phyloP scores from a whole-genome alignment of 1,140 invertebrate genomes.

The Argopecten irradians region DNA sequence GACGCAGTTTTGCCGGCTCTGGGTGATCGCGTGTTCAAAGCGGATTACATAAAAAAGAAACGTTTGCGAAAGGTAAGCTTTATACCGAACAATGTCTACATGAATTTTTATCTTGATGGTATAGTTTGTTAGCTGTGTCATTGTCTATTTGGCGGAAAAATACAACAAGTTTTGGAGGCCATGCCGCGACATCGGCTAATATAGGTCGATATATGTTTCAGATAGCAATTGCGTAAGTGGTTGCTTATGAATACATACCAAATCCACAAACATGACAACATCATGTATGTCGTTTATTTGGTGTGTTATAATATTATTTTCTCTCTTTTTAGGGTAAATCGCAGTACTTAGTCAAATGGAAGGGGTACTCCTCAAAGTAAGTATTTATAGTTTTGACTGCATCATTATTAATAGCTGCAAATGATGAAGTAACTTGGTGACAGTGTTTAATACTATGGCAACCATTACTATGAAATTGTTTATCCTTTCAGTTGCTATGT shows the following conservation, averaged over 20 bases:
- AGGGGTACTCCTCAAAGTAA: slow-evolving; percentile 65
- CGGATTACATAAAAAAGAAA: slow-evolving; percentile 61
- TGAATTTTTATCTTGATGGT: slow-evolving; percentile 27
- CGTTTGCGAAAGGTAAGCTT: slow-evolving; percentile 55
- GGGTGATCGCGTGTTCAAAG: slow-evolving; percentile 58
- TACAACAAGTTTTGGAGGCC: background rate
- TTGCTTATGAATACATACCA: background rate
- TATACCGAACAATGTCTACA: background rate
- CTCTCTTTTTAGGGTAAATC: slow-evolving; percentile 59
- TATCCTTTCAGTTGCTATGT: too few species aligned
- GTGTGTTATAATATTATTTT: slow-evolving; percentile 36
- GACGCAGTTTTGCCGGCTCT: background rate
- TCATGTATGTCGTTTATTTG: slow-evolving; percentile 25
- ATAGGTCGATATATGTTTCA: background rate
- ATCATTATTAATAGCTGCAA: background rate
- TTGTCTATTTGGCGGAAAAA: background rate
- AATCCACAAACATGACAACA: background rate
- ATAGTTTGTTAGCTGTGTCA: background rate
- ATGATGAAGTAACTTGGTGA: background rate
- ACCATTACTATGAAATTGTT: background rate
- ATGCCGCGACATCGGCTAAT: background rate
- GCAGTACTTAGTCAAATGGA: slow-evolving; percentile 68
- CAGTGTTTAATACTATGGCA: background rate
- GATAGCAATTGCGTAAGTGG: background rate
- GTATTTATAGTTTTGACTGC: slow-evolving; percentile 21